phyloP scores from a whole-genome alignment of 2,888 invertebrate genomes.

The Lycia hirtaria region DNA sequence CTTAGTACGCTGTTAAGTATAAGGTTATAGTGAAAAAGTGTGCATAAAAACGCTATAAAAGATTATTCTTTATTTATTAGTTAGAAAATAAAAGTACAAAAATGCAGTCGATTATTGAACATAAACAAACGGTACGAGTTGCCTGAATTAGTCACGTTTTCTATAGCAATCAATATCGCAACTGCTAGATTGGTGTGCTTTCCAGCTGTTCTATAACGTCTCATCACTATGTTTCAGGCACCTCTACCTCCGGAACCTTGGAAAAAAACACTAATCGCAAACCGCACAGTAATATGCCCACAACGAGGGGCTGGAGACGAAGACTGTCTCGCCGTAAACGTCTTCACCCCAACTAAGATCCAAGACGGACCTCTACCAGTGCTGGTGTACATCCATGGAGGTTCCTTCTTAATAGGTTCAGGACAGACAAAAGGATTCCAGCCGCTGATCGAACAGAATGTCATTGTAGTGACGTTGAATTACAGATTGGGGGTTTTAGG shows the following conservation, averaged over 20 bases:
- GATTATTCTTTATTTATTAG: too few species aligned
- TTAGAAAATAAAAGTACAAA: too few species aligned
- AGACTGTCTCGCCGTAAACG: constrained; percentile 54
- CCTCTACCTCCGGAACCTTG: constrained; percentile 46
- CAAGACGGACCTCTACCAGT: constrained; percentile 43
- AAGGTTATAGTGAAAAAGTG: too few species aligned
- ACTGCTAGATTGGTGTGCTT: too few species aligned
- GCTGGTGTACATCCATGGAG: constrained; percentile 57
- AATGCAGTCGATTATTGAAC: too few species aligned
- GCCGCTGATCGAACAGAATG: constrained; percentile 48
- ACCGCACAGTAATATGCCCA: constrained; percentile 49
- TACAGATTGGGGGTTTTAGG: constrained; percentile 57
- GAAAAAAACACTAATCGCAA: constrained; percentile 47
- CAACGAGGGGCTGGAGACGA: constrained; percentile 52
- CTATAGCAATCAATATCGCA: too few species aligned
- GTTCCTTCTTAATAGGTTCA: constrained; percentile 49
- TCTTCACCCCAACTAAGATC: constrained; percentile 48
- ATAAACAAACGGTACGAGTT: too few species aligned
- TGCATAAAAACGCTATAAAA: too few species aligned
- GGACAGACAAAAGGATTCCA: constrained; percentile 50
- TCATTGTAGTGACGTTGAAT: constrained; percentile 57
- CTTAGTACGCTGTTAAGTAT: too few species aligned
- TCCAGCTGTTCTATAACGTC: neutral
- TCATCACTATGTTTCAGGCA: constrained; percentile 44
- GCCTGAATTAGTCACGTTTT: too few species aligned